Evolutionary conservation across 2,113 vertebrate species (phyloP).

Genomic region (Rynchops niger): DNA sequence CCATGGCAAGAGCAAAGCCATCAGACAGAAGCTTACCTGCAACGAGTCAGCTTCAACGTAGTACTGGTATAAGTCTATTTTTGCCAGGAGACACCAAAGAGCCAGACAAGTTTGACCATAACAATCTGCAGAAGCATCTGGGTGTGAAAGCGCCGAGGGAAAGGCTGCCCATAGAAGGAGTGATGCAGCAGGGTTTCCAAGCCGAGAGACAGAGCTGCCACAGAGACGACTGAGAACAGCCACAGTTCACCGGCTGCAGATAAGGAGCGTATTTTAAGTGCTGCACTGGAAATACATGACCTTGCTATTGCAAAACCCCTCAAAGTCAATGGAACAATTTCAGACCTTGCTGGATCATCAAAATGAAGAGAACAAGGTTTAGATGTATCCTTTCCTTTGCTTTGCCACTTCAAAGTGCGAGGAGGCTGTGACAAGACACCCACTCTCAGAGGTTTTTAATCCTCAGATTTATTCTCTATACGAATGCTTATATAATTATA

Average conservation of each 20-base stretch:
- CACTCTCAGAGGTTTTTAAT: not conserved
- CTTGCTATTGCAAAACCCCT: not conserved
- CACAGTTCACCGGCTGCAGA: not conserved
- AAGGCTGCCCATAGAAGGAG: not conserved
- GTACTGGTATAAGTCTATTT: not conserved
- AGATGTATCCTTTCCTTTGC: not conserved
- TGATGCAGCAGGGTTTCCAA: not conserved
- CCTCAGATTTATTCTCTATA: not conserved
- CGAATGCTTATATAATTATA: not conserved
- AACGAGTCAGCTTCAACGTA: rapidly evolving
- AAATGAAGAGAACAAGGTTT: not conserved
- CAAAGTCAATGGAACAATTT: not conserved
- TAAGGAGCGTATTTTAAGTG: not conserved
- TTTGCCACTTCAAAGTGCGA: not conserved
- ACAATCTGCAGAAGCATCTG: not conserved
- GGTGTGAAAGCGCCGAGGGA: not conserved
- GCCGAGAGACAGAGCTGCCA: not conserved
- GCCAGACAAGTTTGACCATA: not conserved
- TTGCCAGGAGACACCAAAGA: not conserved
- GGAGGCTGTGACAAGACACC: not conserved
- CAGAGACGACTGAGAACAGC: not conserved
- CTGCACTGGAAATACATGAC: not conserved
- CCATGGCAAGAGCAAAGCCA: not conserved
- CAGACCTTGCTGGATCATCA: not conserved
- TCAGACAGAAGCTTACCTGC: not conserved